Evolutionary conservation across 2,113 vertebrate genomes (phyloP), one percentile per base, ranked within the genome.

Genomic region (Gavialis gangeticus): DNA sequence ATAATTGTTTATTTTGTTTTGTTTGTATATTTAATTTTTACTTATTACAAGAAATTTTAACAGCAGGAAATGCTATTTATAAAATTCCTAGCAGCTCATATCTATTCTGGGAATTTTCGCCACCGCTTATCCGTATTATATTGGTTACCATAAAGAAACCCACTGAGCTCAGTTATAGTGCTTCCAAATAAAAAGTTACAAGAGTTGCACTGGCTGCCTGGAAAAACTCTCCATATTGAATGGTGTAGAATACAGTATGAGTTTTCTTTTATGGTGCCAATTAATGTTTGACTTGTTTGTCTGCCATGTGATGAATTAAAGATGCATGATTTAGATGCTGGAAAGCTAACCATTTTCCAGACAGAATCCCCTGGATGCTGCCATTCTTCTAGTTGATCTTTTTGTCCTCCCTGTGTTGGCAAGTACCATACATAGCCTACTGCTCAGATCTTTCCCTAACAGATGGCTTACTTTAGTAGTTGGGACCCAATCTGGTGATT

Each of bases 381-480:
- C 95, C 95, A 96, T 97, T 96, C 97, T 98, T 98, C 93, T 92
- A 92, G 95, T 95, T 97, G 98, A 98, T 98, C 98, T 97, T 97
- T 97, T 96, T 97, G 97, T 97, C 96, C 97, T 98, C 95, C 3
- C 11, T 91, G 66, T 92, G 78, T 97, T 98, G 97, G 97, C 95
- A 91, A 97, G 94, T 82, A 83, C 87, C 34, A 54, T 84, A 90
- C 84, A 92, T 94, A 96, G 87, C 96, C 97, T 96, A 97, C 97
- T 89, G 97, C 95, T 98, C 95, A 95, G 95, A 97, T 97, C 95
- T 97, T 97, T 96, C 95, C 96, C 95, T 97, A 97, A 96, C 98
- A 98, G 98, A 98, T 98, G 98, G 98, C 96, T 98, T 96, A 94
- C 97, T 98, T 97, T 96, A 95, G 98, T 97, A 97, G 97, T 97